A percentile compares a stretch with the other conserved stretches of the same genome.
Conservation (phyloP, 2,888 invertebrate genomes). For the Drosophila hamatofila region DNA sequence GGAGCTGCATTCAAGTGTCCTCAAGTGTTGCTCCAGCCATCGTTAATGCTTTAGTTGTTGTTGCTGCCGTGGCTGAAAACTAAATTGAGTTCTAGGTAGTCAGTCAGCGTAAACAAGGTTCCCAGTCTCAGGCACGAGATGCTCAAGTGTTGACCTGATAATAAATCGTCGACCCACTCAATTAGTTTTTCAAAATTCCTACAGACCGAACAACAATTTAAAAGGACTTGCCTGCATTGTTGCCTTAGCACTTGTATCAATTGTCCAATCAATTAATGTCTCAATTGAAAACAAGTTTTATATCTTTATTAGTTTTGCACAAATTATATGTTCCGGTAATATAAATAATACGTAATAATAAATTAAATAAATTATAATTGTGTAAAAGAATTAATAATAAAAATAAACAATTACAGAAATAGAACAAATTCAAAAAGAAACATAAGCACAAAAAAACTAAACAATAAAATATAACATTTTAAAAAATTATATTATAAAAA, state of each 20-base stretch:
- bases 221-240: constrained; percentile 37
- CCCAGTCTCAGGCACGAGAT: constrained; percentile 3
- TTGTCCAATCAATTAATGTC: constrained; percentile 4
- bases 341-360: no score
- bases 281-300: background rate
- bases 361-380: no score
- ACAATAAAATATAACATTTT: no score
- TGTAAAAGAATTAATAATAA: no score
- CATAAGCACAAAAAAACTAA: no score
- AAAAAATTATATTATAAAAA: no score
- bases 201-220: background rate
- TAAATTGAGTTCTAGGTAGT: constrained; percentile 77
- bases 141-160: constrained; percentile 39
- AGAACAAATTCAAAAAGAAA: no score
- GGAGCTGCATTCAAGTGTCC: constrained; percentile 74
- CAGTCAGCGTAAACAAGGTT: constrained; percentile 26
- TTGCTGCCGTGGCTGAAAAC: constrained; percentile 48
- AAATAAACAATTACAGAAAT: no score
- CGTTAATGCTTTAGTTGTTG: constrained; percentile 10
- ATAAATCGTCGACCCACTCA: constrained; percentile 53
- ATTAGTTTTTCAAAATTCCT: constrained; percentile 62
- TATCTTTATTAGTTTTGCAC: background rate
- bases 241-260: background rate
- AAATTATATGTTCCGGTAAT: no score
- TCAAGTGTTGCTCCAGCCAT: constrained; percentile 52